A percentile compares a stretch with the other conserved stretches of the same genome.
phyloP scores from a whole-genome alignment of 2,797 vertebrate genomes.

The Agapornis canus region DNA sequence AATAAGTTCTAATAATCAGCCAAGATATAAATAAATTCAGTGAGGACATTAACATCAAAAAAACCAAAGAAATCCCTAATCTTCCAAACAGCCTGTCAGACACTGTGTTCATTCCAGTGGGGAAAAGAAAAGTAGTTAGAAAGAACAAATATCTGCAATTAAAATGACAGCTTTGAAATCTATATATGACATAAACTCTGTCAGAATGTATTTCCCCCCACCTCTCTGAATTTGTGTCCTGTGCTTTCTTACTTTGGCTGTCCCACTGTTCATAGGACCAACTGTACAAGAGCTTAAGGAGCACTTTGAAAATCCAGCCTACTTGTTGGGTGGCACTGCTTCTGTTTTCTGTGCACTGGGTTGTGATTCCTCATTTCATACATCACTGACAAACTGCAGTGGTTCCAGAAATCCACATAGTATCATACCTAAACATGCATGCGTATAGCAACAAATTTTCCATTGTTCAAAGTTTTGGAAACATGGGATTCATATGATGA shows the following conservation, averaged over 20 bases:
- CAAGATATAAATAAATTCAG: slow-evolving; percentile 68
- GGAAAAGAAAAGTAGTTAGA: not conserved
- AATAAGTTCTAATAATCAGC: slow-evolving; percentile 63
- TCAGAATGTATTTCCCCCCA: not conserved
- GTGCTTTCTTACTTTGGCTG: not conserved
- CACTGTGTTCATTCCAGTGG: slow-evolving; percentile 8
- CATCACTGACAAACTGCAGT: not conserved
- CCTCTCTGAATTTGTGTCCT: not conserved
- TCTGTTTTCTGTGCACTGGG: not conserved
- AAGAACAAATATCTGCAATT: not conserved
- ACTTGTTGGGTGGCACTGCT: not conserved
- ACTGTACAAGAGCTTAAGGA: not conserved
- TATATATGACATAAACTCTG: not conserved
- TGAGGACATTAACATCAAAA: slow-evolving; percentile 42
- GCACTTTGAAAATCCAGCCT: not conserved
- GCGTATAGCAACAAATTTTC: not conserved
- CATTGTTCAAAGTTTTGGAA: not conserved
- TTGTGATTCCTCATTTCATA: not conserved
- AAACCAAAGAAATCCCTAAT: slow-evolving; percentile 34
- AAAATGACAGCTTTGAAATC: not conserved
- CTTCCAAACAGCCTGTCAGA: slow-evolving; percentile 13
- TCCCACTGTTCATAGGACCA: rapidly evolving
- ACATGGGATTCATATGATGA: not conserved
- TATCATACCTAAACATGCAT: not conserved
- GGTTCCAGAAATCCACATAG: not conserved